These are phyloP conservation scores for Leuciscus waleckii DNA, from an alignment of 2,797 vertebrate genomes.

Conservation along the genomic window DNA sequence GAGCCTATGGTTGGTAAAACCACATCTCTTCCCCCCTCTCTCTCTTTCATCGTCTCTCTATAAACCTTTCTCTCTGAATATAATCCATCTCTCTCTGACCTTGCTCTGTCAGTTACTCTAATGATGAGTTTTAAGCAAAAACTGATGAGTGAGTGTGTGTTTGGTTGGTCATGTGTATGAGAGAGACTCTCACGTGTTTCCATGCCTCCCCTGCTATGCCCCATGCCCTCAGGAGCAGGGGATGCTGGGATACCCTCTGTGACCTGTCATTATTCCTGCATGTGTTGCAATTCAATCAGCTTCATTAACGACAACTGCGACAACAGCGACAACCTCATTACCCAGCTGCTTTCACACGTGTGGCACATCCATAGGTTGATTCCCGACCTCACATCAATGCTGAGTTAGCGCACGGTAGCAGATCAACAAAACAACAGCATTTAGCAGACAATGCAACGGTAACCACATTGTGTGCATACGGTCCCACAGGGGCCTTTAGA, in stretches of 20 bases:
- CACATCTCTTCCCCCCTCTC: background rate
- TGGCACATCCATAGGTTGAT: slow-evolving; percentile 9
- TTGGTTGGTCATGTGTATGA: slow-evolving; percentile 10
- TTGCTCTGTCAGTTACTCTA: slow-evolving; percentile 52
- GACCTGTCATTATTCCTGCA: slow-evolving; percentile 51
- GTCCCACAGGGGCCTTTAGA: slow-evolving; percentile 27
- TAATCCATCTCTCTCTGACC: slow-evolving; percentile 42
- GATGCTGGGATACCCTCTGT: slow-evolving; percentile 49
- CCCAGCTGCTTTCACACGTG: slow-evolving; percentile 20
- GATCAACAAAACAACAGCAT: slow-evolving; percentile 16
- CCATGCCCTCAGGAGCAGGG: slow-evolving; percentile 16
- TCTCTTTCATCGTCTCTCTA: slow-evolving; percentile 32
- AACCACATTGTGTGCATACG: slow-evolving; percentile 19
- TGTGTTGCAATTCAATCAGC: slow-evolving; percentile 50
- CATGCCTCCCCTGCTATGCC: slow-evolving; percentile 6
- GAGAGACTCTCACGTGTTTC: slow-evolving; percentile 36
- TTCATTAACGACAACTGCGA: slow-evolving; percentile 29
- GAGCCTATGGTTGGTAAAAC: background rate
- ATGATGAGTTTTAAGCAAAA: slow-evolving; percentile 47
- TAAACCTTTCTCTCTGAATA: slow-evolving; percentile 34
- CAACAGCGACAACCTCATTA: slow-evolving; percentile 17
- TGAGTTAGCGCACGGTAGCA: background rate
- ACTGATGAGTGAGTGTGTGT: slow-evolving; percentile 36
- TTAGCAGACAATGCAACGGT: slow-evolving; percentile 22
- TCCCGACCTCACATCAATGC: background rate